Base-by-base conservation (phyloP, 1,140 invertebrate genomes). In the Halesus radiatus region DNA sequence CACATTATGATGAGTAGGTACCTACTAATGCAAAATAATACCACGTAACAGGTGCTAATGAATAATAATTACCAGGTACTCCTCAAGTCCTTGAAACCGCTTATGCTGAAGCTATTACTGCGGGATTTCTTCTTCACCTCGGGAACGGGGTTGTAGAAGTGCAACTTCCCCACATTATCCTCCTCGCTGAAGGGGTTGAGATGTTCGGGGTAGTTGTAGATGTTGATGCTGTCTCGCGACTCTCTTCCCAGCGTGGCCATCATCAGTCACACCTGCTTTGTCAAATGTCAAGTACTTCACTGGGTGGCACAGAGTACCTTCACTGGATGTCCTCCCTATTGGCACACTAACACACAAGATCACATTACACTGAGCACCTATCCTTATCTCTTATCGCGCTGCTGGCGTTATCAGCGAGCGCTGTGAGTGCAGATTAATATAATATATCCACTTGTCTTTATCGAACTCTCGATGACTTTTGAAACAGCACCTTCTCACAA, bases 181-280 rank as follows among this genome's bases (percentile, higher is more conserved):
- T 93, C 93, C 79, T 94, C 93, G 79, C 91, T 90, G 86, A 94
- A 94, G 4, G 93, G 93, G 87, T 94, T 94, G 53, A 94, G 87
- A 85, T 94, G 93, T 85, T 94, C 93, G 20, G 93, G 93, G 86
- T 94, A 94, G 85, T 94, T 91, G 86, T 93, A 90, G 82, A 93
- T 91, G 60, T 90, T 91, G 77, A 86, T 78, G 15, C 85, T 86
- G n/a, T 54, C 10, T 85, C 88, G 89, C 75, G 77, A 81, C 58
- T 54, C 78, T 23, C 54, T 52, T n/a, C 18, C 60, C 20, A 77
- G 22, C 22, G 73, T 56, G 16, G 79, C 74, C 80, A 83, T 83
- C 15, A 29, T 26, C 13, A 53, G 20, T 56, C 26, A n/a, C 53
- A 56, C 26, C 29, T 16, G 5, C 20, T 15, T 5, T 74, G 32